Percentiles rank a stretch among this genome's conserved stretches.
These are phyloP conservation scores for Hartigia nigra DNA, from an alignment of 2,888 invertebrate species.

Conservation along the genomic window DNA sequence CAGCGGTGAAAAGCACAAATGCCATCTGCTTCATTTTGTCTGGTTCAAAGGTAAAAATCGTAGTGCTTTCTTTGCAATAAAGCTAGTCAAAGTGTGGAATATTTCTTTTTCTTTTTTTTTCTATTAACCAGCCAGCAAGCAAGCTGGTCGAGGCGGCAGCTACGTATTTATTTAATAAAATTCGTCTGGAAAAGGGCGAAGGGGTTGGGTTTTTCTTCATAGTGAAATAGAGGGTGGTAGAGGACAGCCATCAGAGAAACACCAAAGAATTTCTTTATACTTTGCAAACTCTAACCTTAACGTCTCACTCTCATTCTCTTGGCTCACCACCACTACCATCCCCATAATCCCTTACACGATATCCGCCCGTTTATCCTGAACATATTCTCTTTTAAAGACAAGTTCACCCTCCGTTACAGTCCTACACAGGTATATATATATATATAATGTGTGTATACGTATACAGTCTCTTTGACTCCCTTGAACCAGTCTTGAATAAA, in stretches of 20 bases:
- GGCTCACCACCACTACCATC: neutral
- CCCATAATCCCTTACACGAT: neutral
- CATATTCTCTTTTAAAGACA: constrained; percentile 30
- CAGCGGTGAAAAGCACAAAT: neutral
- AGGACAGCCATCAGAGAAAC: constrained; percentile 25
- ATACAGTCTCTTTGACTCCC: neutral
- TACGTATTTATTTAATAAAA: constrained; percentile 30
- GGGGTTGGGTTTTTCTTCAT: neutral
- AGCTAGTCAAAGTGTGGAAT: neutral
- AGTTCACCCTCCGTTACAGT: neutral
- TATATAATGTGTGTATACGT: neutral
- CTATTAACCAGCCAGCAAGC: constrained; percentile 1
- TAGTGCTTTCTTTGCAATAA: neutral
- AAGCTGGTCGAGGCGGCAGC: neutral
- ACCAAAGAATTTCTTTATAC: constrained; percentile 34
- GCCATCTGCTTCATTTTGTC: neutral
- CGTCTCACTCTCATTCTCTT: constrained; percentile 3
- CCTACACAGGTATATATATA: neutral
- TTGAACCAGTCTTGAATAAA: constrained; percentile 11
- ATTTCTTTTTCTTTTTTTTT: neutral
- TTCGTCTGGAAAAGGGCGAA: constrained; percentile 6
- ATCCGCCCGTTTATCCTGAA: constrained; percentile 17
- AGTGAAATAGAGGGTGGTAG: constrained; percentile 1
- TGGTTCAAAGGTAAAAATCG: neutral
- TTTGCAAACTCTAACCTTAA: constrained; percentile 18